These are phyloP conservation scores for Neodiprion virginianus DNA, from an alignment of 1,140 invertebrate genomes.

Conservation along the genomic window DNA sequence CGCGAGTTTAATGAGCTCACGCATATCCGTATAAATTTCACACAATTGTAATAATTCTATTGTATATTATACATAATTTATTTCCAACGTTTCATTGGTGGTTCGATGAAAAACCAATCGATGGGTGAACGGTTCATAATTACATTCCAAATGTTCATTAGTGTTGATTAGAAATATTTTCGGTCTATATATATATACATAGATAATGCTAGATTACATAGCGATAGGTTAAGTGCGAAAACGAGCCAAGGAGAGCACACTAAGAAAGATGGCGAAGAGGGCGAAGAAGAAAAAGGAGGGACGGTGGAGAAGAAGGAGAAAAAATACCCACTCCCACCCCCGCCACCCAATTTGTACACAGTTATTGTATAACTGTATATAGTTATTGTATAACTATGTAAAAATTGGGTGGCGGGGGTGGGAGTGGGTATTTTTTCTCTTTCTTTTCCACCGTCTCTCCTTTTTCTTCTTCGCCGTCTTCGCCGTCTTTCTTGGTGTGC, in stretches of 20 bases:
- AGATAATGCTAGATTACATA: conserved; percentile 37
- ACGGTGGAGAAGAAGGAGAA: conserved; percentile 19
- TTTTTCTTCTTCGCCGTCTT: conserved; percentile 11
- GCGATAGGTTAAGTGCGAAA: neutral
- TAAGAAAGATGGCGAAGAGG: conserved; percentile 24
- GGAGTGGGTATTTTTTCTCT: conserved; percentile 17
- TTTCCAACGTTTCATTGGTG: no score
- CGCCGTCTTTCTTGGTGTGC: conserved; percentile 23
- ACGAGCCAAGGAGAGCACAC: conserved; percentile 4
- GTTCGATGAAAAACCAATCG: no score
- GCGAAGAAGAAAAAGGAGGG: neutral
- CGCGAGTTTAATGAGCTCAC: no score
- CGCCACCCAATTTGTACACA: conserved; percentile 32
- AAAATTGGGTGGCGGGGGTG: conserved; percentile 21
- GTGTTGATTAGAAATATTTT: no score
- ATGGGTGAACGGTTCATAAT: no score
- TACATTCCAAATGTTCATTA: no score
- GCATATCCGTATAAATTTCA: no score
- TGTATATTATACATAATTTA: no score
- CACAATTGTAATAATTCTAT: no score
- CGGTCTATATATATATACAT: conserved; percentile 50
- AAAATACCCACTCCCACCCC: conserved; percentile 19
- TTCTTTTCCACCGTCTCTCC: conserved; percentile 14
- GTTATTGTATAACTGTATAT: conserved; percentile 43
- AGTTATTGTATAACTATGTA: conserved; percentile 38